Conservation (phyloP, 1,140 invertebrate genomes). For the Charaxes varanes region DNA sequence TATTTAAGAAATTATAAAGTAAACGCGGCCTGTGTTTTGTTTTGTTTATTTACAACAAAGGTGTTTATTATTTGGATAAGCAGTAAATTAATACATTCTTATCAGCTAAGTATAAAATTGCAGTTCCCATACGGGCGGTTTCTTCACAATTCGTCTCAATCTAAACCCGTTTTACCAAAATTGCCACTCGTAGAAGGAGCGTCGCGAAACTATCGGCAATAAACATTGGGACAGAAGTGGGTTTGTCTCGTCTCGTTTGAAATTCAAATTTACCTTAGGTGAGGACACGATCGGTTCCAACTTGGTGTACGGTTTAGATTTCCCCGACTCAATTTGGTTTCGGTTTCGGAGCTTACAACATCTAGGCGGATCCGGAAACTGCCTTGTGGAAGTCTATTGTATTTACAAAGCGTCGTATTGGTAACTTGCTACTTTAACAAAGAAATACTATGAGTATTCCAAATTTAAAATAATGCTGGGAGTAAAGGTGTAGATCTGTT, state of each 20-base stretch:
- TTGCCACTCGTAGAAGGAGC: conserved; percentile 14
- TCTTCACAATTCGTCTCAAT: conserved; percentile 9
- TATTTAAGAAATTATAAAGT: too few relatives aligned
- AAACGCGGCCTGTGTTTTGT: too few relatives aligned
- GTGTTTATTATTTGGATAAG: too few relatives aligned
- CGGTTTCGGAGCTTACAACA: conserved; percentile 32
- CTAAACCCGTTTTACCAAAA: conserved; percentile 15
- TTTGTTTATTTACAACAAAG: too few relatives aligned
- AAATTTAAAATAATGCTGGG: too few relatives aligned
- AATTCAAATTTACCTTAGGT: conserved; percentile 63
- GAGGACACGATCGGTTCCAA: conserved; percentile 48
- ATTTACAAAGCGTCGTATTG: conserved; percentile 10
- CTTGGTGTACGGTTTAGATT: conserved; percentile 56
- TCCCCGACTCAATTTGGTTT: conserved; percentile 56
- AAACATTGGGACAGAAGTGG: conserved; percentile 44
- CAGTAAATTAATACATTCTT: too few relatives aligned
- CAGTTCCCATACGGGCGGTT: too few relatives aligned
- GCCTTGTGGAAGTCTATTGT: conserved; percentile 25
- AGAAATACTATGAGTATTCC: background rate
- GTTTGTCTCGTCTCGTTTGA: conserved; percentile 60
- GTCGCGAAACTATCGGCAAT: conserved; percentile 39
- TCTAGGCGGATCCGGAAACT: conserved; percentile 28
- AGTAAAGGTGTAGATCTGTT: too few relatives aligned
- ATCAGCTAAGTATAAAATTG: too few relatives aligned
- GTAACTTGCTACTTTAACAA: background rate